phyloP scores from a whole-genome alignment of 2,797 vertebrate genomes.

The Alectoris magna region DNA sequence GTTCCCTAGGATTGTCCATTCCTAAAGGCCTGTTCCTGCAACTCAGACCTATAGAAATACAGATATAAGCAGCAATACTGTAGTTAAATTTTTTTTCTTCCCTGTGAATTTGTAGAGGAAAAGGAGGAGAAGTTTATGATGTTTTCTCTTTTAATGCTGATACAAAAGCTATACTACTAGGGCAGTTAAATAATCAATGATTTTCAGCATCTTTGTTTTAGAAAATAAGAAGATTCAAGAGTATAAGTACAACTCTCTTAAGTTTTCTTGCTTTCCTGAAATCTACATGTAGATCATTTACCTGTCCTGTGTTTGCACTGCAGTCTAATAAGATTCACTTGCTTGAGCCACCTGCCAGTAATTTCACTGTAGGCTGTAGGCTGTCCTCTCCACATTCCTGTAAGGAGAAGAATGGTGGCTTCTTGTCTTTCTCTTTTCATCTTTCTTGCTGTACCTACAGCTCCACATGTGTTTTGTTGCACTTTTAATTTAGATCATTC shows the following conservation, averaged over 20 bases:
- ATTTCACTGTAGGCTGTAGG: neutral
- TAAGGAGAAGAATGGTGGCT: fast-evolving
- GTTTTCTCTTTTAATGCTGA: neutral
- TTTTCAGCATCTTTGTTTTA: neutral
- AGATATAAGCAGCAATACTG: neutral
- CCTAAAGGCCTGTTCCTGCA: neutral
- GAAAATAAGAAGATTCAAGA: neutral
- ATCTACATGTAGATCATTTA: neutral
- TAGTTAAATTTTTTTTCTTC: neutral
- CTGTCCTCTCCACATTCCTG: neutral
- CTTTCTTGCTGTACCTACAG: neutral
- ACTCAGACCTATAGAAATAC: neutral
- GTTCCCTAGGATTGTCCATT: neutral
- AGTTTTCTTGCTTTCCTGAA: neutral
- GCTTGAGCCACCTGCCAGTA: neutral
- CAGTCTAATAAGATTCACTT: neutral
- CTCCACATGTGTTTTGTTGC: neutral
- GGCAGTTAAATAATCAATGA: neutral
- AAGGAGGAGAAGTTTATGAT: neutral
- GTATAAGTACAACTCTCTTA: neutral
- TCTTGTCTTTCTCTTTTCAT: neutral
- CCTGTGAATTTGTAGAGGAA: neutral
- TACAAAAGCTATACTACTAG: neutral
- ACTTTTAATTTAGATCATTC: neutral
- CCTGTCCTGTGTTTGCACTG: neutral